Evolutionary conservation across 2,113 vertebrate species (phyloP).

Genomic region (Recurvirostra avosetta): DNA sequence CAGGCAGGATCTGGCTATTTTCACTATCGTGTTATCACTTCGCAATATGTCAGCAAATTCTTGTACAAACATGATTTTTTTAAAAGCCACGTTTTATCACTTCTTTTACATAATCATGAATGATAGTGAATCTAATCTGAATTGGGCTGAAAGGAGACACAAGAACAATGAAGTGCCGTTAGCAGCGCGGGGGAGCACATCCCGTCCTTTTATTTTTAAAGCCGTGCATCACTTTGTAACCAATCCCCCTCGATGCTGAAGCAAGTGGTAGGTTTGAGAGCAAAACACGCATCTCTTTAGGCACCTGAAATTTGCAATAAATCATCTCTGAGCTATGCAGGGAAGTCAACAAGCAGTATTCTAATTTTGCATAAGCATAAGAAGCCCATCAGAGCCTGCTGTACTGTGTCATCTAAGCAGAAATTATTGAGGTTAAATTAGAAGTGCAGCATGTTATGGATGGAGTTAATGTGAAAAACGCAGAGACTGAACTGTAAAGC

Average conservation of each 20-base stretch:
- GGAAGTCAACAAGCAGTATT: neutral
- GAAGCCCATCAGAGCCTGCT: neutral
- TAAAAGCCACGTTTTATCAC: slow-evolving; percentile 50
- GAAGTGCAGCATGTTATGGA: neutral
- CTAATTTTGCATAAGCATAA: neutral
- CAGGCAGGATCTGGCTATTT: slow-evolving; percentile 65
- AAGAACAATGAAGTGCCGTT: neutral
- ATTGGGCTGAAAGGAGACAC: slow-evolving; percentile 58
- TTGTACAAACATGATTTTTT: slow-evolving; percentile 59
- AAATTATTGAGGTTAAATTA: neutral
- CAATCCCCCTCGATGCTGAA: neutral
- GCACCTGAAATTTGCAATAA: neutral
- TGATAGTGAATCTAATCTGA: slow-evolving; percentile 77
- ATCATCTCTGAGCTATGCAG: neutral
- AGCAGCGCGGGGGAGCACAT: neutral
- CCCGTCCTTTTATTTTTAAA: neutral
- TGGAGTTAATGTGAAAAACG: neutral
- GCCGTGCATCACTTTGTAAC: neutral
- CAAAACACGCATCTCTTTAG: neutral
- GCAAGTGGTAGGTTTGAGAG: neutral
- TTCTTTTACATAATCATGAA: slow-evolving; percentile 67
- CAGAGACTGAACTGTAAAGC: neutral
- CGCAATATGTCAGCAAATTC: slow-evolving; percentile 71
- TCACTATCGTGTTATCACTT: slow-evolving; percentile 68
- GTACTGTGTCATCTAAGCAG: neutral